Percentiles rank a stretch among this genome's conserved stretches.
phyloP scores from a whole-genome alignment of 2,888 invertebrate genomes.

The Esperia sulphurella region DNA sequence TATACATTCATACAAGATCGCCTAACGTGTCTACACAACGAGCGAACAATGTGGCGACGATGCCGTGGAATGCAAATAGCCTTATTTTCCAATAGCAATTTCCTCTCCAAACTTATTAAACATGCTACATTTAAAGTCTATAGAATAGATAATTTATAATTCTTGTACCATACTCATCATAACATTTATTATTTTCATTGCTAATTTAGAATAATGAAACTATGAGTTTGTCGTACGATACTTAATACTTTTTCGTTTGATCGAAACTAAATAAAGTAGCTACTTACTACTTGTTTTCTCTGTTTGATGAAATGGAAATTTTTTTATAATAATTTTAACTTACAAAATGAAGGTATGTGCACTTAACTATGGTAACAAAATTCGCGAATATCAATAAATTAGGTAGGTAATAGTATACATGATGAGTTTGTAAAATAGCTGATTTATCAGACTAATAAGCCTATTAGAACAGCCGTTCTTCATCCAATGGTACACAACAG shows the following conservation, averaged over 20 bases:
- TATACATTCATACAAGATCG: constrained; percentile 32
- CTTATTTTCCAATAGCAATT: constrained; percentile 38
- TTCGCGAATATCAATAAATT: no score
- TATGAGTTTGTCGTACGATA: no score
- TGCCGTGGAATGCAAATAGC: constrained; percentile 35
- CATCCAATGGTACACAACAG: constrained; percentile 26
- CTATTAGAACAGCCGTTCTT: constrained; percentile 13
- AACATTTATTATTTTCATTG: no score
- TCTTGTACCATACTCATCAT: neutral
- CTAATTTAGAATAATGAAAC: no score
- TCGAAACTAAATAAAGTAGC: no score
- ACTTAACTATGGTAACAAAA: no score
- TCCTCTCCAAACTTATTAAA: constrained; percentile 14
- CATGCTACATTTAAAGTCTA: neutral
- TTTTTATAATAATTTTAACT: no score
- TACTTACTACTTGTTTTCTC: no score
- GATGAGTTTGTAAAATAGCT: neutral
- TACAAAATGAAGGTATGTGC: no score
- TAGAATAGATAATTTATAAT: neutral
- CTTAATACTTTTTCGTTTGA: no score
- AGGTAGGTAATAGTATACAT: no score
- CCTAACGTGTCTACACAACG: constrained; percentile 31
- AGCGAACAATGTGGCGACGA: constrained; percentile 20
- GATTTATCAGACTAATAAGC: constrained; percentile 16
- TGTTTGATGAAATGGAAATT: no score